Base-by-base conservation (phyloP, 37 sponge, comb jelly and placozoan species). In the Beroe forskalii region DNA sequence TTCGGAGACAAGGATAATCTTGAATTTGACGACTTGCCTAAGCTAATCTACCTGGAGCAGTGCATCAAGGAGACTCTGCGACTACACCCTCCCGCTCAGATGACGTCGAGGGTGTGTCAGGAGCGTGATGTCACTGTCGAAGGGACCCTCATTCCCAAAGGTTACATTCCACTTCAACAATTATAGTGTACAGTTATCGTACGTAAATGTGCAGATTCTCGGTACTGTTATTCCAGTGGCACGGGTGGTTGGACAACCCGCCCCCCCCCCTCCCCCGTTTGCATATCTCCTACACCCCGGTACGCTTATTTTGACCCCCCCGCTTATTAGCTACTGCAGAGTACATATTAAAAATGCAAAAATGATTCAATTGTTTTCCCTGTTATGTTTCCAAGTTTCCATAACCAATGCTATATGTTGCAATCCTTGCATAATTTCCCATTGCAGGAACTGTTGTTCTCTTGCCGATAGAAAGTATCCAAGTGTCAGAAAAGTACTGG, bases 21-120 rank as follows among this genome's bases (percentile, higher is more conserved):
- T 6, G 40, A 72, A 8, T 38, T 30, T 22, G 75, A 72, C 6
- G 75, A 37, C 40, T 33, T 72, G 40, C 14, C 14, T 4, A 72
- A 32, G 30, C 75, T 72, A 22, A 22, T 37, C 30, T 72, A 33
- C 40, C 75, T 72, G 30, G 40, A 37, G 19, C 75, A 72, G 40
- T 72, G 75, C 38, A 72, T 72, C 12, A 72, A 72, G 40, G 75
- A 72, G 40, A 36, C 32, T 3, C 75, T 72, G 22, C 35, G 75
- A 22, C 35, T 72, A 1, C 40, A 32, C 22, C 75, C 75, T 20
- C 75, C 75, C 9, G 75, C 40, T 72, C 6, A 37, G 9, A 23
- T 33, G 19, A 30, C 75, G 31, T 19, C 19, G 2, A 72, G 75
- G 35, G 75, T 72, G 32, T 36, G 40, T 32, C 38, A 23, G 1